Evolutionary conservation across 1,140 invertebrate genomes (phyloP), one percentile per base, ranked within the genome.

Genomic region (Scaptomyza hsui): DNA sequence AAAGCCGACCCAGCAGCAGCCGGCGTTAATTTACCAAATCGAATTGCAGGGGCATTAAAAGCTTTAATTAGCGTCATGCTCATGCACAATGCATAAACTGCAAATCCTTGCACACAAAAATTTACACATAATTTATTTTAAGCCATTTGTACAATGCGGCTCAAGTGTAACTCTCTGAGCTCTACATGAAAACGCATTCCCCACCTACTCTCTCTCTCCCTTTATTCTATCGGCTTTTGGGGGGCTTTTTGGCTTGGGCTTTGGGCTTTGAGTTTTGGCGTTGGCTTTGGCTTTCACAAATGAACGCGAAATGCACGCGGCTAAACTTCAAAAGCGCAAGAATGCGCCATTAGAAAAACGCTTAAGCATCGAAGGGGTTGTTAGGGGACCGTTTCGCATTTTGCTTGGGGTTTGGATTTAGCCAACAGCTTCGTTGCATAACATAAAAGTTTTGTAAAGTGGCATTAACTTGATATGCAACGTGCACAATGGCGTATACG

Each of bases 281-380:
- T 37, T 62, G 71, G 47, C 41, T 52, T 73, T 69, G 69, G 59
- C 70, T 62, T 52, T 59, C 32, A 42, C 62, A 59, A 81, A 78
- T 78, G 64, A 76, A 86, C 81, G 80, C 81, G 77, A 77, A 74
- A 74, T 81, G 76, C 77, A 85, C 80, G 69, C 80, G 68, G 81
- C 69, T 55, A 80, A 85, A 85, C 77, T 86, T 86, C 73, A 85
- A 86, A 85, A 85, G 49, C 42, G 53, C 53, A 63, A 48, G 44
- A 70, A 70, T 56, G 44, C 60, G 26, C 42, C 49, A 69, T 69
- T 69, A 55, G 59, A 49, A 53, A 18, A 18, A n/a, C 26, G 59
- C 26, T 44, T 32, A 16, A n/a, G 29, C 32, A 15, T 44, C 39
- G 35, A 45, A 10, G 55, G 35, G 41, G 6, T 13, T 44, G 41